Evolutionary conservation across 2,888 invertebrate species (phyloP).

Genomic region (Dasypolia templi): DNA sequence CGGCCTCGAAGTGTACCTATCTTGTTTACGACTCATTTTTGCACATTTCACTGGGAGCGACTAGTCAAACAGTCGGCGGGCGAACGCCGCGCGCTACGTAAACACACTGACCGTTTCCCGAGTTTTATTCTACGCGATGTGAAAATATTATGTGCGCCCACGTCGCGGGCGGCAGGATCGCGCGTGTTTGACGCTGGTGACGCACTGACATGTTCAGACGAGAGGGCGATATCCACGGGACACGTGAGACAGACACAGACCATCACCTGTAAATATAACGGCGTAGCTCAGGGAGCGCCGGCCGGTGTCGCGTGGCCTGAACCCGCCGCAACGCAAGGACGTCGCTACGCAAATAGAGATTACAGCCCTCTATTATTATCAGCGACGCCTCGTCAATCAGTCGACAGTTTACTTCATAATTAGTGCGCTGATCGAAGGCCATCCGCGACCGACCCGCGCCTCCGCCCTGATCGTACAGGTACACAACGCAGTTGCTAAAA

Average conservation of each 20-base stretch:
- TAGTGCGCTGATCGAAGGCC: slow-evolving; percentile 79
- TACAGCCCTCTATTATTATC: slow-evolving; percentile 78
- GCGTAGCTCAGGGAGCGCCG: slow-evolving; percentile 63
- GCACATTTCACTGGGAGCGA: slow-evolving; percentile 77
- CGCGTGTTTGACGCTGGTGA: slow-evolving; percentile 78
- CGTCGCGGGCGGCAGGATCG: slow-evolving; percentile 75
- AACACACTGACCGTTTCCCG: slow-evolving; percentile 84
- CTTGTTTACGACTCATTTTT: slow-evolving; percentile 88
- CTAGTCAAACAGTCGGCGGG: slow-evolving; percentile 70
- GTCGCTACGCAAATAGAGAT: slow-evolving; percentile 75
- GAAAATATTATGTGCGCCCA: slow-evolving; percentile 86
- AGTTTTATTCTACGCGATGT: slow-evolving; percentile 80
- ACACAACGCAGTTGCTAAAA: slow-evolving; percentile 72
- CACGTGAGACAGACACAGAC: slow-evolving; percentile 78
- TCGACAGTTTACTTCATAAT: slow-evolving; percentile 79
- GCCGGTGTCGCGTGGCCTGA: slow-evolving; percentile 64
- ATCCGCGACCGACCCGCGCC: slow-evolving; percentile 67
- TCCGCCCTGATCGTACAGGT: slow-evolving; percentile 76
- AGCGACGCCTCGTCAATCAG: slow-evolving; percentile 81
- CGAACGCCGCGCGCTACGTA: slow-evolving; percentile 79
- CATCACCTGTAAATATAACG: slow-evolving; percentile 85
- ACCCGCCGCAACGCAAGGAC: slow-evolving; percentile 68
- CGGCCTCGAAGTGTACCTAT: slow-evolving; percentile 84
- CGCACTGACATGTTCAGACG: slow-evolving; percentile 76
- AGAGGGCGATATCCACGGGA: slow-evolving; percentile 74